Evolutionary conservation across 2,113 vertebrate species (phyloP).

Genomic region (Varanus komodoensis): DNA sequence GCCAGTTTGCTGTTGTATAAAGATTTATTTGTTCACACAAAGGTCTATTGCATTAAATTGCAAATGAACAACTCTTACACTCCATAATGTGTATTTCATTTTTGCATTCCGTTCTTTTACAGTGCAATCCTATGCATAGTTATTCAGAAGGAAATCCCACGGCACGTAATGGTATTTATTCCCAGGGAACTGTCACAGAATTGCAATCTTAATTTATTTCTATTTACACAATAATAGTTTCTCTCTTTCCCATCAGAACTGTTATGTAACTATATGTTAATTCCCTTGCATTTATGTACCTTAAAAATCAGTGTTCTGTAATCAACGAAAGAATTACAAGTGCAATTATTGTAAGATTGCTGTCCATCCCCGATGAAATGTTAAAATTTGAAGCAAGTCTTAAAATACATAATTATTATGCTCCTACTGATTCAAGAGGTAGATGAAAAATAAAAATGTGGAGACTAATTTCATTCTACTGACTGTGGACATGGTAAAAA

Average conservation of each 20-base stretch:
- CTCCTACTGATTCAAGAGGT: slow-evolving; percentile 24
- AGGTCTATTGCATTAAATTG: slow-evolving; percentile 13
- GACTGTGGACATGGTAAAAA: background rate
- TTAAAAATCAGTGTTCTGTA: slow-evolving; percentile 23
- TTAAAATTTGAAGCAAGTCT: background rate
- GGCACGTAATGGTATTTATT: too few species aligned
- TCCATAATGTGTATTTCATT: slow-evolving; percentile 17
- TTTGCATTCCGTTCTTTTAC: slow-evolving; percentile 15
- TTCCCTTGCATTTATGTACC: slow-evolving; percentile 2
- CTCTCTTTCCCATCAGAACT: slow-evolving; percentile 33
- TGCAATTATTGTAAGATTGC: slow-evolving; percentile 10
- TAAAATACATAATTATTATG: slow-evolving; percentile 26
- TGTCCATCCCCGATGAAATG: background rate
- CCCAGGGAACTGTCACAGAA: too few species aligned
- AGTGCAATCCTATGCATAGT: too few species aligned
- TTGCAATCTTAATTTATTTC: background rate
- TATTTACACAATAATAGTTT: slow-evolving; percentile 28
- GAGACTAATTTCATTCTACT: slow-evolving; percentile 22
- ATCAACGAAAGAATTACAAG: slow-evolving; percentile 31
- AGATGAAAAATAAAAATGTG: background rate
- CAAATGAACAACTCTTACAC: slow-evolving; percentile 13
- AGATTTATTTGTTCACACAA: slow-evolving; percentile 50
- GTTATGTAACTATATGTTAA: slow-evolving; percentile 28
- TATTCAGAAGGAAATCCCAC: too few species aligned
- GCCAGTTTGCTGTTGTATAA: background rate